Evolutionary conservation across 2,888 invertebrate species (phyloP), one percentile per base, ranked within the genome.

Genomic region (Hymenopus coronatus): DNA sequence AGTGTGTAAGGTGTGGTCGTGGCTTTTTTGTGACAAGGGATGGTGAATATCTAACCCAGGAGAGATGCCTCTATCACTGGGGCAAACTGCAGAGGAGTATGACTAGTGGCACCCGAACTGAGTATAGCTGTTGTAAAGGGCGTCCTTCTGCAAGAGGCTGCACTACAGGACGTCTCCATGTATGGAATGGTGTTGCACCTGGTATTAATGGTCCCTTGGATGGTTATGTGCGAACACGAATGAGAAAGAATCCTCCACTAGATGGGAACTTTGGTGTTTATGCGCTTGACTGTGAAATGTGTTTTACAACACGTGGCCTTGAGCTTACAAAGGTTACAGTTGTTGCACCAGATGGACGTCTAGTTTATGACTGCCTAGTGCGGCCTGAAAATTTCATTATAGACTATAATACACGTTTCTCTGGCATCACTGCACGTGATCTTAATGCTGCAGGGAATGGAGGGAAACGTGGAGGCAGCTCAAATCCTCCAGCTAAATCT

Each of bases 201-300:
- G 97, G 97, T 4, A 93, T 96, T 91, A 97, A 97, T 92, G 97
- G 97, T 0, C 97, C 97, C 0, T 95, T 96, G 90, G 94, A 95
- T 28, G 96, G 96, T 40, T 97, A 95, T 92, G 95, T 96, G 0
- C 93, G 94, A 87, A 96, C 96, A 2, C 91, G 92, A 28, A 93
- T 93, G 0, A 90, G 92, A 0, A 92, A 94, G 89, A 93, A 93
- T 85, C 93, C 94, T 86, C 94, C 94, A 12, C 93, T 94, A 46
- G 95, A 95, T 89, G 93, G 93, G 0, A 92, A 93, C 90, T 93
- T 93, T 89, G 94, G 94, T 0, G 95, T 97, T 2, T 98, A 96
- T 93, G 97, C 98, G 0, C 93, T 99, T 33, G 99, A 99, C 93
- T 98, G 99, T 93, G 99, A 99, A 94, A 99, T 99, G 99, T 97